These are phyloP conservation scores for Tetragnatha versicolor DNA, from an alignment of 1,140 invertebrate species.

Conservation along the genomic window DNA sequence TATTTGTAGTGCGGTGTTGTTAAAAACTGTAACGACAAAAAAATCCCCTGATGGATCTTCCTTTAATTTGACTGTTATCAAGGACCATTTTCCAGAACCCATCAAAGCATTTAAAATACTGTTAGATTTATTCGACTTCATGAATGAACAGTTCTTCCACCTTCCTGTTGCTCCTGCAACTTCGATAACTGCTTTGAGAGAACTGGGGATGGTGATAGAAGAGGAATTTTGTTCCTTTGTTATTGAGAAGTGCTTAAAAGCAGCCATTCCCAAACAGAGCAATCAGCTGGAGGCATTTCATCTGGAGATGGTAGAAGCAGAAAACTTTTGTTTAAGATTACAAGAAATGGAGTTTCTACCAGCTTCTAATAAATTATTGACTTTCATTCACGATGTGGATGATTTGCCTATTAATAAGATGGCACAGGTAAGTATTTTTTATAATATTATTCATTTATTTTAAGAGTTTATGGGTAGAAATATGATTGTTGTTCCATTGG, in stretches of 20 bases:
- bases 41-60: not conserved
- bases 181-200: constrained; percentile 68
- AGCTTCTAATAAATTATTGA: constrained; percentile 66
- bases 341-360: constrained; percentile 63
- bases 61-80: constrained; percentile 17
- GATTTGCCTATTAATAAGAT: constrained; percentile 80
- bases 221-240: constrained; percentile 72
- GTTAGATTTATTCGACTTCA: constrained; percentile 69
- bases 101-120: constrained; percentile 70
- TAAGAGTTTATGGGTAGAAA: too few relatives aligned
- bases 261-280: constrained; percentile 77
- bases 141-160: constrained; percentile 67
- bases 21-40: not conserved
- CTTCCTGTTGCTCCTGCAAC: constrained; percentile 64
- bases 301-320: constrained; percentile 71
- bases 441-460: too few relatives aligned
- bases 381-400: constrained; percentile 80
- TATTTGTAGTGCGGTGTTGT: constrained; percentile 55
- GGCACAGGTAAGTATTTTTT: constrained; percentile 66
- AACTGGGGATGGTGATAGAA: constrained; percentile 71
- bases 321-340: constrained; percentile 74
- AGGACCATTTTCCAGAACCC: constrained; percentile 27
- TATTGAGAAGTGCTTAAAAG: constrained; percentile 76
- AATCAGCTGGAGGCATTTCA: constrained; percentile 74
- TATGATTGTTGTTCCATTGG: too few relatives aligned